Base-by-base conservation (phyloP, 2,797 vertebrate genomes). In the Neopelma chrysocephalum region DNA sequence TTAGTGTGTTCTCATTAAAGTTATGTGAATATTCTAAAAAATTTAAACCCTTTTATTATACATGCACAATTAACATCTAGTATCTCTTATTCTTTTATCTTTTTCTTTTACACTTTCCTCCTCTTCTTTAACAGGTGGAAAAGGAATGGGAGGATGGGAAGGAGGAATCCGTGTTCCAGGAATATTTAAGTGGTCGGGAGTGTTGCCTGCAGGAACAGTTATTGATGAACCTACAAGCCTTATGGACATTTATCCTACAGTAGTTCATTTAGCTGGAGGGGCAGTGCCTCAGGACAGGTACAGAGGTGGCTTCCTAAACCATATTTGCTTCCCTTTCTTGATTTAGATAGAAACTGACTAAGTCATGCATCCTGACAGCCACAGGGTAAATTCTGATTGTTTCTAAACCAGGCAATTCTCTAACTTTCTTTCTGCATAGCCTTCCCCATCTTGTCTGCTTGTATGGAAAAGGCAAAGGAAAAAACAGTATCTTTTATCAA, bases 91-190 rank as follows among this genome's bases (percentile, higher is more conserved):
- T 53, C 4, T 72, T 69, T 58, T 75, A 5, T 27, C 2, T 50
- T 47, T 81, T 57, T 48, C 45, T 48, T 45, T 34, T n/a, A 48
- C 10, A 25, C 11, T 20, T 51, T 32, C 4, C 2, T 5, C 17
- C 11, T 3, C 11, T 32, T 66, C 13, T 54, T 2, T n/a, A 58
- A 89, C 85, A 99, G 99, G 99, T 66, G 99, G 99, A 50, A 99
- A 99, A 97, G 98, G 96, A 15, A 99, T 99, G 98, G 99, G 97
- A 13, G 99, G 99, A 58, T 99, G 99, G 98, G 99, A 99, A 96
- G 99, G 99, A 5, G 99, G 99, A 8, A 98, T 99, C 91, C 98
- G 99, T 27, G 99, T 99, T 8, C 99, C 99, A 7, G 99, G 99
- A 7, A 98, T 99, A 89, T 96, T 99, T 88, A 98, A 98, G n/a